phyloP scores from a whole-genome alignment of 2,113 vertebrate genomes.

The Morphnarchus princeps region DNA sequence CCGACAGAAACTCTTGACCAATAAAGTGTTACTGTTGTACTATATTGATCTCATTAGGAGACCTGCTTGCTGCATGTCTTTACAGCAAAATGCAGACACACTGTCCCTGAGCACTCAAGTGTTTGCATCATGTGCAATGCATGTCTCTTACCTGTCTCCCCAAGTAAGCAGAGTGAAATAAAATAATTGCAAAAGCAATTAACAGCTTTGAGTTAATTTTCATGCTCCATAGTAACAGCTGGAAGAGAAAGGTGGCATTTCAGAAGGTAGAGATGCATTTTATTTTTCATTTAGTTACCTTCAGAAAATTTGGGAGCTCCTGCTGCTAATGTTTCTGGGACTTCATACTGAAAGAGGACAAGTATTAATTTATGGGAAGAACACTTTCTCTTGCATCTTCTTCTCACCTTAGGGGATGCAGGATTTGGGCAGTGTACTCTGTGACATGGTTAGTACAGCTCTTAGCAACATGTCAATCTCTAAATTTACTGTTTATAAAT shows the following conservation, averaged over 20 bases:
- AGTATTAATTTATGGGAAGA: not conserved
- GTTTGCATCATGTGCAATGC: accelerated
- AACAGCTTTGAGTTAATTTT: not conserved
- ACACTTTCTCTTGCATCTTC: not conserved
- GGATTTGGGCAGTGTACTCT: not conserved
- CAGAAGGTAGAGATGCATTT: not conserved
- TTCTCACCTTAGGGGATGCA: not conserved
- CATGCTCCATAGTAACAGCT: not conserved
- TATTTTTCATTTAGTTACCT: not conserved
- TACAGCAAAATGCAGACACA: accelerated
- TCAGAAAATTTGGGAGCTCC: not conserved
- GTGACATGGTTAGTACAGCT: not conserved
- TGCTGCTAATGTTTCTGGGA: not conserved
- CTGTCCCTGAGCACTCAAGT: not conserved
- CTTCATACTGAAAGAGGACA: not conserved
- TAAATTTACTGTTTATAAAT: slow-evolving; percentile 2
- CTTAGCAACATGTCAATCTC: not conserved
- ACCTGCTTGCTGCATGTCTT: not conserved
- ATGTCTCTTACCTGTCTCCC: not conserved
- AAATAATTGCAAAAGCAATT: not conserved
- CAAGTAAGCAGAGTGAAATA: not conserved
- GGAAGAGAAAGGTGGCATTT: not conserved
- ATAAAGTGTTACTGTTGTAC: not conserved
- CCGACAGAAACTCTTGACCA: not conserved
- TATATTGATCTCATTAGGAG: not conserved